A percentile compares a stretch with the other conserved stretches of the same genome.
Evolutionary conservation across 2,888 invertebrate genomes (phyloP).

Genomic region (Epistrophe grossulariae): DNA sequence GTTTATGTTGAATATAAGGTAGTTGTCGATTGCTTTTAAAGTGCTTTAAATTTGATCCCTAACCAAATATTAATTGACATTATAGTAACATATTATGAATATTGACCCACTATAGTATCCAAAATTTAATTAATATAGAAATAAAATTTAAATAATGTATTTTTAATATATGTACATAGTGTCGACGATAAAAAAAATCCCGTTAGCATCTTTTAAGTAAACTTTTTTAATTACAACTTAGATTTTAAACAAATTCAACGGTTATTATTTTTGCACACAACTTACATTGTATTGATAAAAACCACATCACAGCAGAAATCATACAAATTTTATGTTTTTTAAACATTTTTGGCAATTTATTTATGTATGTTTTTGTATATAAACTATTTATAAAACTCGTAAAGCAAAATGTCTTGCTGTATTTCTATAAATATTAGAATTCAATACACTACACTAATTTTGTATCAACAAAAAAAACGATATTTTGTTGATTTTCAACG

Average conservation of each 20-base stretch:
- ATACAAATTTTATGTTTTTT: constrained; percentile 19
- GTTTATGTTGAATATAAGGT: too few relatives aligned
- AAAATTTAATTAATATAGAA: too few relatives aligned
- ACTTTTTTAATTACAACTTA: background rate
- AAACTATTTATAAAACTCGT: background rate
- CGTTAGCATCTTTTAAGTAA: background rate
- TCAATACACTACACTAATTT: background rate
- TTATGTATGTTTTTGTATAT: background rate
- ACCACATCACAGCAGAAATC: constrained; percentile 25
- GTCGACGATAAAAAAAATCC: background rate
- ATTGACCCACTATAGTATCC: too few relatives aligned
- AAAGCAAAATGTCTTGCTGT: background rate
- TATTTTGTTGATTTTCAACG: background rate
- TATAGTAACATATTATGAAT: too few relatives aligned
- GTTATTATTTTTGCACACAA: background rate
- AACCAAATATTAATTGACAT: too few relatives aligned
- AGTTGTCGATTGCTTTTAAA: too few relatives aligned
- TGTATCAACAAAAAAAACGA: background rate
- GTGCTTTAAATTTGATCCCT: too few relatives aligned
- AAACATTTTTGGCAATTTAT: constrained; percentile 10
- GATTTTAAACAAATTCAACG: background rate
- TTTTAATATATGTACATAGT: too few relatives aligned
- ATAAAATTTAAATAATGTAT: too few relatives aligned
- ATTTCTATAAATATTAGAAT: background rate
- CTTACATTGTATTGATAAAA: constrained; percentile 64